Evolutionary conservation across 1,140 invertebrate genomes (phyloP).

Genomic region (Drosophila gunungcola): DNA sequence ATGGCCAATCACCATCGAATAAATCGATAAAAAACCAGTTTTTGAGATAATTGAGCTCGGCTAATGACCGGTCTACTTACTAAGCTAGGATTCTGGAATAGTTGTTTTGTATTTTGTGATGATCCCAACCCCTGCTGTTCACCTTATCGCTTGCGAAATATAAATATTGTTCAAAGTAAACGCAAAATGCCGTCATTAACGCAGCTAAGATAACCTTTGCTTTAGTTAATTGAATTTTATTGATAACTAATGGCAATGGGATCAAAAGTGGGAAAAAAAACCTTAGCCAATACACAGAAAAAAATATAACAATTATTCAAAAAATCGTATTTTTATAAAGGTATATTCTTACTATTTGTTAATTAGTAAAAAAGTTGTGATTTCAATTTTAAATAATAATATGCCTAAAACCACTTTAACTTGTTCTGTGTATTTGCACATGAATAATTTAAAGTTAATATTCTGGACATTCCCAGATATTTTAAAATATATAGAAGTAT

Average conservation of each 20-base stretch:
- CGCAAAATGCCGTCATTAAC: conserved; percentile 19
- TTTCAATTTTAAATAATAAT: too few relatives aligned
- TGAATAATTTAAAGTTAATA: too few relatives aligned
- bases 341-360: too few relatives aligned
- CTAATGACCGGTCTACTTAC: not conserved
- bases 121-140: not conserved
- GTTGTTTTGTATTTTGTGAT: not conserved
- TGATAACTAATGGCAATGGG: conserved; percentile 44
- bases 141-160: conserved; percentile 22
- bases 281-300: not conserved
- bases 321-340: too few relatives aligned
- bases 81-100: conserved; percentile 9
- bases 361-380: too few relatives aligned
- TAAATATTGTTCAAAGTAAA: conserved; percentile 6
- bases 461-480: too few relatives aligned
- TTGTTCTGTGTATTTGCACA: too few relatives aligned
- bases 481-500: too few relatives aligned
- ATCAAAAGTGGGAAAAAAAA: not conserved
- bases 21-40: conserved; percentile 27
- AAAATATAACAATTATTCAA: conserved; percentile 1
- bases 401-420: too few relatives aligned
- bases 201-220: conserved; percentile 15
- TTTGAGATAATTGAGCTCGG: not conserved
- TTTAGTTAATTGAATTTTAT: conserved; percentile 62
- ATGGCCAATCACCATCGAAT: conserved; percentile 1